Conservation (phyloP, 2,797 vertebrate genomes). For the Tachyglossus aculeatus region DNA sequence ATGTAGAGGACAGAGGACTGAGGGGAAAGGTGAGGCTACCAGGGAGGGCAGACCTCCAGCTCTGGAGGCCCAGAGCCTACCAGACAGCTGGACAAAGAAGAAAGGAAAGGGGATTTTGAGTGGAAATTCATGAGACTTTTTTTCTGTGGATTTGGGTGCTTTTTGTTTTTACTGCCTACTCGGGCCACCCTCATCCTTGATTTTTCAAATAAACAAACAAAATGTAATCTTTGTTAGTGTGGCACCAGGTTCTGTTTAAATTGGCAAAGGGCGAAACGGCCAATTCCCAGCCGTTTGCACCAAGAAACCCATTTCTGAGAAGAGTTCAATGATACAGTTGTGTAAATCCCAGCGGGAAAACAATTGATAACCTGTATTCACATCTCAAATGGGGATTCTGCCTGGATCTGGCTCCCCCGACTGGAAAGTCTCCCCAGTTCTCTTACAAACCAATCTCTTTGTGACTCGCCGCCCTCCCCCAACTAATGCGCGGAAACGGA, state of each 20-base stretch:
- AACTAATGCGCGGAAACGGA: too few species aligned
- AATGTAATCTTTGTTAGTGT: constrained; percentile 1
- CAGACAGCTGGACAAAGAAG: too few species aligned
- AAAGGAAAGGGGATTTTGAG: background rate
- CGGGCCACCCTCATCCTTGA: background rate
- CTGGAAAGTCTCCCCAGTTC: too few species aligned
- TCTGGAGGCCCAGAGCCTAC: too few species aligned
- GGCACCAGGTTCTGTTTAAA: constrained; percentile 20
- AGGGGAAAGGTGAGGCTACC: too few species aligned
- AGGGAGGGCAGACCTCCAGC: too few species aligned
- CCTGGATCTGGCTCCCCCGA: too few species aligned
- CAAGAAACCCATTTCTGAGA: constrained; percentile 13
- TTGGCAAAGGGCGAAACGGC: background rate
- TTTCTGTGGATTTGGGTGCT: background rate
- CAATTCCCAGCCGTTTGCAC: background rate
- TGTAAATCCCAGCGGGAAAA: background rate
- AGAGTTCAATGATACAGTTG: background rate
- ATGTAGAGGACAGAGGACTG: too few species aligned
- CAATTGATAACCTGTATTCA: background rate
- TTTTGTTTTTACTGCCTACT: background rate
- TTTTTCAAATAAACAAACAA: constrained; percentile 23
- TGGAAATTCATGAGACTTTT: background rate
- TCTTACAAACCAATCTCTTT: too few species aligned
- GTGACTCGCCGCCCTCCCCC: too few species aligned
- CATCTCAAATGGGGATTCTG: background rate